Conservation (phyloP, 2,113 vertebrate species). For the Camarhynchus parvulus region DNA sequence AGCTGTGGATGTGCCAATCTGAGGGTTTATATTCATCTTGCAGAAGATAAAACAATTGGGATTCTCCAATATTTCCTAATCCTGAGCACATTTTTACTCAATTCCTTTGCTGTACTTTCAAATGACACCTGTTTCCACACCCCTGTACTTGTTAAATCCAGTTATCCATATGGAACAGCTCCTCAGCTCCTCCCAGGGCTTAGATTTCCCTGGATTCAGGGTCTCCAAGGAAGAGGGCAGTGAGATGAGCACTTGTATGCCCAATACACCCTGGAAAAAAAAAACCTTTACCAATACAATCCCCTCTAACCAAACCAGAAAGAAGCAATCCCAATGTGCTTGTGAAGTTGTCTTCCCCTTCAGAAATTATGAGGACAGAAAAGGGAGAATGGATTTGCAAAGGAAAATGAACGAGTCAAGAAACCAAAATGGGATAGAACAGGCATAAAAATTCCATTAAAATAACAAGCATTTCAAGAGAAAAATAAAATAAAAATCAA, state of each 20-base stretch:
- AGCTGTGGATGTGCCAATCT: neutral
- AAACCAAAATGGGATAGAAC: neutral
- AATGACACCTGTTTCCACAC: neutral
- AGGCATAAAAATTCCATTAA: neutral
- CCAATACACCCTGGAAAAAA: neutral
- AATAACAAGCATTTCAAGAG: neutral
- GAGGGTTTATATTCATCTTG: neutral
- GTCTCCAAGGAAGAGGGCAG: neutral
- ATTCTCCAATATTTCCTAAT: neutral
- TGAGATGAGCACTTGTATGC: neutral
- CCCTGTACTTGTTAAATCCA: rapidly evolving
- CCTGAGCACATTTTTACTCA: neutral
- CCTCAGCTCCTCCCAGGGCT: neutral
- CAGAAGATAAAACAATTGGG: neutral
- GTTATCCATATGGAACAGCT: neutral
- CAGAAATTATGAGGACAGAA: neutral
- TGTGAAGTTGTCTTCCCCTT: neutral
- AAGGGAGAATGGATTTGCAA: neutral
- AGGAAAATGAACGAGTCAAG: neutral
- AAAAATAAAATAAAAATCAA: neutral
- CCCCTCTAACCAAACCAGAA: neutral
- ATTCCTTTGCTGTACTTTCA: neutral
- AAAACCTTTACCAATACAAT: neutral
- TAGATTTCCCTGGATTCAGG: neutral
- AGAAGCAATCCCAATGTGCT: rapidly evolving